Evolutionary conservation across 2,888 invertebrate species (phyloP).

Genomic region (Julus scanicus): DNA sequence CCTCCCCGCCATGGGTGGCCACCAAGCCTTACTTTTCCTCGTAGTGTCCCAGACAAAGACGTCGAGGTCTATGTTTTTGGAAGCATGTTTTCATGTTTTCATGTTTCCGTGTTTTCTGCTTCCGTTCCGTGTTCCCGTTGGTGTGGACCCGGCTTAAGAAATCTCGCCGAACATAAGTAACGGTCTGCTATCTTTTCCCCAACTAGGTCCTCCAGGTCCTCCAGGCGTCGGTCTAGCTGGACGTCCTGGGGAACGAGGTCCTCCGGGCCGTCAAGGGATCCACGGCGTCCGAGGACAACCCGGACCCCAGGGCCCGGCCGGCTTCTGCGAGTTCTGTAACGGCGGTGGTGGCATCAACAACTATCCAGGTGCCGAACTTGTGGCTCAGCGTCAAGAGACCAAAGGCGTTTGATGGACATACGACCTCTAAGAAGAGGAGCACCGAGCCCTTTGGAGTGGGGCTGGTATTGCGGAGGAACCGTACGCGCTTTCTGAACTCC

Average conservation of each 20-base stretch:
- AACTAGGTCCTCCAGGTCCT: conserved; percentile 74
- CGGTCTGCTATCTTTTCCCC: not conserved
- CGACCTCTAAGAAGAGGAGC: too few relatives aligned
- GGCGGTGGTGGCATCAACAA: conserved; percentile 63
- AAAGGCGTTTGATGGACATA: not conserved
- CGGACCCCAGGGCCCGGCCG: conserved; percentile 72
- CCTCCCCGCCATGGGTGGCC: too few relatives aligned
- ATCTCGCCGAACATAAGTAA: conserved; percentile 59
- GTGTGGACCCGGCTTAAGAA: too few relatives aligned
- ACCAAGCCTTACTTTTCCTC: too few relatives aligned
- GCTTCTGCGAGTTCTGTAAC: conserved; percentile 73
- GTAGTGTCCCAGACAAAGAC: too few relatives aligned
- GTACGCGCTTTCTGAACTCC: too few relatives aligned
- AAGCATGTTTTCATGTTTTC: too few relatives aligned
- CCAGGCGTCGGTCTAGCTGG: conserved; percentile 76
- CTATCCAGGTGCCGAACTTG: conserved; percentile 68
- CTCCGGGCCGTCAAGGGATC: conserved; percentile 78
- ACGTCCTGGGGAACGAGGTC: conserved; percentile 80
- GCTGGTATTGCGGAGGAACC: too few relatives aligned
- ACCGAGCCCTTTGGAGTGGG: too few relatives aligned
- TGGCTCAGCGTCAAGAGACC: conserved; percentile 43
- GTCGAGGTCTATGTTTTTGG: too few relatives aligned
- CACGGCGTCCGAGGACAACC: conserved; percentile 60
- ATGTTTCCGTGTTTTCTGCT: too few relatives aligned
- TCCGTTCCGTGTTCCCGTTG: too few relatives aligned